Base-by-base conservation (phyloP, 2,888 invertebrate genomes). In the Diarsia rubi region DNA sequence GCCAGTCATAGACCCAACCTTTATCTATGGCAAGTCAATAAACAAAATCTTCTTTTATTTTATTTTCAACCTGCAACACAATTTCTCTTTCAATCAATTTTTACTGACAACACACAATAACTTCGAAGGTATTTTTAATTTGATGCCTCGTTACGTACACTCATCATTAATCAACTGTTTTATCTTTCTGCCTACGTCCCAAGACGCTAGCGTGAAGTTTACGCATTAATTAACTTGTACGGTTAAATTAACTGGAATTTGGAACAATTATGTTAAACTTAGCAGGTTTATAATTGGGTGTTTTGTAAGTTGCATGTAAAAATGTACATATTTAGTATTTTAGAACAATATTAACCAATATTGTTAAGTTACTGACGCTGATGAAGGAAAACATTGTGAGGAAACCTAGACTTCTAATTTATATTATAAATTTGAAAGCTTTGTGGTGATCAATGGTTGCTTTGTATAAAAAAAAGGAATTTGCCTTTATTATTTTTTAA, bases 61-160 rank as follows among this genome's bases (percentile, higher is more conserved):
- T 57, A 47, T 69, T 77, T 68, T 68, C 16, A 52, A 45, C 31
- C 14, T 14, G 14, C 64, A 9, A 6, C 31, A 21, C 12, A 63
- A 42, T 6, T 52, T 42, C n/a, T 49, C 60, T 42, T 62, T 69
- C 65, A 80, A 75, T 81, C 69, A 81, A 57, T 44, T 69, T 69
- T 66, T 66, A 75, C 62, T 57, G 75, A 80, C 80, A 76, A 52
- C 78, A 11, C 21, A 64, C 59, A 63, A 66, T 75, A 67, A 24
- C 9, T 63, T 42, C 24, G n/a, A 73, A 78, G 78, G 49, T 73
- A 78, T 81, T 78, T 83, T 73, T 83, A 81, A 78, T 83, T 83
- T 81, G 31, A 75, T 59, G 84, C 60, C 31, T 84, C 75, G 78
- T 83, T 83, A 75, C 62, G 21, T 42, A 47, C 49, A 24, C 49